Conservation (phyloP, 1,140 invertebrate genomes). For the Zaprionus camerounensis region DNA sequence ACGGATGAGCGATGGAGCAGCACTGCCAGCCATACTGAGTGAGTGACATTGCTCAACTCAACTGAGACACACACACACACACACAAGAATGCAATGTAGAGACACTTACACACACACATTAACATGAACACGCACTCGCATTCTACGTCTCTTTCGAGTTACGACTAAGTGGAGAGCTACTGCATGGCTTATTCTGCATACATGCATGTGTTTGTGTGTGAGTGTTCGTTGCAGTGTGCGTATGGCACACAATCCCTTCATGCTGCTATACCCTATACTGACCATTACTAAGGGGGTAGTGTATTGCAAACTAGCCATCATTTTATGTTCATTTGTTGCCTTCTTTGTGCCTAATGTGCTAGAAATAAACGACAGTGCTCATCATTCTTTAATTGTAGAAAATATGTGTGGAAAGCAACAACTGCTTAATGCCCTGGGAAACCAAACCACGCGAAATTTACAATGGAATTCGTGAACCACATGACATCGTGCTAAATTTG, state of each 20-base stretch:
- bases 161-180: constrained; percentile 6
- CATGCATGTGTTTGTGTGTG: constrained; percentile 26
- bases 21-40: constrained; percentile 18
- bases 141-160: constrained; percentile 16
- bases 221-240: constrained; percentile 1
- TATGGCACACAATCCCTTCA: neutral
- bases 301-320: neutral
- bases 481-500: constrained; percentile 8
- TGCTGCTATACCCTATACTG: neutral
- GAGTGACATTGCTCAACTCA: constrained; percentile 28
- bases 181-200: constrained; percentile 16
- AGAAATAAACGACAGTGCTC: too few species aligned
- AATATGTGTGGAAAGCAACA: neutral
- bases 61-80: constrained; percentile 15
- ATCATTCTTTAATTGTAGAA: too few species aligned
- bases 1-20: constrained; percentile 27
- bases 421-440: neutral
- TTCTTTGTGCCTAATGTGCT: neutral
- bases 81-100: neutral
- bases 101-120: constrained; percentile 5
- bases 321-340: neutral
- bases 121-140: constrained; percentile 3
- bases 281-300: neutral
- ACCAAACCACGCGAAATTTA: constrained; percentile 15
- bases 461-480: constrained; percentile 20